Base-by-base conservation (phyloP, 2,113 vertebrate genomes). In the Anas platyrhynchos region DNA sequence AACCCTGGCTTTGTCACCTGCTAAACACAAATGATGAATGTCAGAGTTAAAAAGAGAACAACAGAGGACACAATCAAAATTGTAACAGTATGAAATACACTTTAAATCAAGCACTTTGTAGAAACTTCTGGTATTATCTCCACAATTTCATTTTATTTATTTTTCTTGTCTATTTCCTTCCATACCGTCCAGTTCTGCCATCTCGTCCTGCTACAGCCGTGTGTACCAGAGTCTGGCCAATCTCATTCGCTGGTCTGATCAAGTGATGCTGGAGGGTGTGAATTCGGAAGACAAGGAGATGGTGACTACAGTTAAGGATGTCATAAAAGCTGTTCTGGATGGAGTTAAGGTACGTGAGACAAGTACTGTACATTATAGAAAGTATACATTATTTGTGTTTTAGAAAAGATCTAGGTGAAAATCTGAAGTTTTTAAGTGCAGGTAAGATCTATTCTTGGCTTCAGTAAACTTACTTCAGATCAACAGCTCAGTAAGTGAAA, bases 211-310 rank as follows among this genome's bases (percentile, higher is more conserved):
- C 97, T 98, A 99, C 34, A 99, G 98, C 97, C 98, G 99, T 0
- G 99, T 99, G 32, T 99, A 99, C 97, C 99, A 99, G 97, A 99
- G 99, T 88, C 98, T 99, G 77, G 99, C 99, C 92, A 99, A 99
- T 93, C 98, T 99, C 11, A 99, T 99, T 59, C 99, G 99, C 52
- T 99, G 99, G 99, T 99, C 99, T 11, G 99, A 99, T 86, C 99
- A 99, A 94, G 99, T 99, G 94, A 99, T 99, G 99, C 98, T 99
- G 44, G 99, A 99, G 68, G 99, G 99, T 23, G 98, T 99, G 67
- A 99, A 99, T 92, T 98, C 98, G 9, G 99, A 99, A 83, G 99
- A 99, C 97, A 99, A 99, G 86, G 99, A 99, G 91, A 98, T 98
- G 89, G 99, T 99, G 95, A 97, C 98, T 2, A 98, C 98, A 1